phyloP scores from a whole-genome alignment of 2,113 vertebrate genomes.

The Thalassoma bifasciatum region DNA sequence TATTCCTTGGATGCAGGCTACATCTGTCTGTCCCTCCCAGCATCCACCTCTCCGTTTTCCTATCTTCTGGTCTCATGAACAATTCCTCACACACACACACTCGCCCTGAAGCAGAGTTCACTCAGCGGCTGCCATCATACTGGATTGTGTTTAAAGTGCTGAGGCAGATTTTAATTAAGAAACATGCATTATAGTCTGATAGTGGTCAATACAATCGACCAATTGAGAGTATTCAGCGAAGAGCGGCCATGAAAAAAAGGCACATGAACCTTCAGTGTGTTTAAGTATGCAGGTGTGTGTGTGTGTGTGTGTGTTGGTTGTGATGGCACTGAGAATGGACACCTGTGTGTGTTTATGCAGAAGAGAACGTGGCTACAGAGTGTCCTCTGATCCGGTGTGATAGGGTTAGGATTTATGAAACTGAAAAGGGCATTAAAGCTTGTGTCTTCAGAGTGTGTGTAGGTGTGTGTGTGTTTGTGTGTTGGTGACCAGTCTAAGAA shows the following conservation, averaged over 20 bases:
- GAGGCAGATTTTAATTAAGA: constrained; percentile 76
- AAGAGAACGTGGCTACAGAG: constrained; percentile 2
- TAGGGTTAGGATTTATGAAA: constrained; percentile 44
- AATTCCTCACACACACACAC: neutral
- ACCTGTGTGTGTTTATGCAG: neutral
- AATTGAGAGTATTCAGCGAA: constrained; percentile 46
- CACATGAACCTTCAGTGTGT: constrained; percentile 12
- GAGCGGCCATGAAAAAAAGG: constrained; percentile 31
- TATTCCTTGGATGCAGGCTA: no score
- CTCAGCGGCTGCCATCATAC: constrained; percentile 12
- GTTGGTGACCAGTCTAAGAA: constrained; percentile 20
- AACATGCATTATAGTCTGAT: constrained; percentile 58
- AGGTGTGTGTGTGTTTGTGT: constrained; percentile 5
- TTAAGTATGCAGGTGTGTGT: constrained; percentile 24
- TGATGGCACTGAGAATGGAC: neutral
- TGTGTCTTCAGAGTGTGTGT: neutral
- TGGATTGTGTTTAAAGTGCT: constrained; percentile 57
- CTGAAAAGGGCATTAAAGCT: neutral
- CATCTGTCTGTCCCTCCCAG: no score
- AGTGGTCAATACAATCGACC: constrained; percentile 63
- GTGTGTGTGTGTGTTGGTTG: constrained; percentile 15
- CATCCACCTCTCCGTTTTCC: neutral
- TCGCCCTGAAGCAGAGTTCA: neutral
- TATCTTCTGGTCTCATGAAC: neutral
- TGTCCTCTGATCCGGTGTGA: constrained; percentile 19